Evolutionary conservation across 2,113 vertebrate genomes (phyloP), one percentile per base, ranked within the genome.

Genomic region (Zapus hudsonius): DNA sequence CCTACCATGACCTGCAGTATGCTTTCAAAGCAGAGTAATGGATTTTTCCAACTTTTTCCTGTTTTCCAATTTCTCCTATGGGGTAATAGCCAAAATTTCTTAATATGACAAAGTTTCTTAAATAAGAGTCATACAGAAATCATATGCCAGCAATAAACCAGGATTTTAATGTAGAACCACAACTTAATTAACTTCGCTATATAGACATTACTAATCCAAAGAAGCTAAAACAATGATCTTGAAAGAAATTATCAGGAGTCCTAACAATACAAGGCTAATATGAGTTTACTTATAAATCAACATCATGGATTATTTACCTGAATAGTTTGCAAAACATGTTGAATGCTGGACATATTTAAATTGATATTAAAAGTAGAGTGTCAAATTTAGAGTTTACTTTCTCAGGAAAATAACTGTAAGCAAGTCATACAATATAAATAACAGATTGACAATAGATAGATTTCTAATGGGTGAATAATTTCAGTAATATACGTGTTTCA

Each of bases 341-440:
- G 69, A 90, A 38, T 69, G 67, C 55, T 57, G 5, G 61, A 90
- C 92, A 82, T 70, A 57, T 69, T 92, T 84, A 79, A 55, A 23
- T 64, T 66, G 13, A 89, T 17, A 15, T n/a, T 3, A 82, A 78
- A 73, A 67, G 83, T 3, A 75, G 64, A 40, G 27, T 17, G 20
- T 31, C 27, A 79, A 84, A 78, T 31, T 88, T 47, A 42, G 25
- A 8, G 29, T 11, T 66, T 83, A 47, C 25, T 73, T 90, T 93
- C 91, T 74, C 42, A 23, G 20, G 44, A 83, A 90, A 80, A 89
- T 36, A 84, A 47, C 29, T 69, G 5, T 73, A 57, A 86, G 36
- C n/a, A 75, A 61, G 52, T 78, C 70, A 87, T 33, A 25, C 2
- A 47, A 7, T 74, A 8, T 84, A 87, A 85, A 84, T 59, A 84